Conservation (phyloP, 1,140 invertebrate species). For the Calephelis virginiensis region DNA sequence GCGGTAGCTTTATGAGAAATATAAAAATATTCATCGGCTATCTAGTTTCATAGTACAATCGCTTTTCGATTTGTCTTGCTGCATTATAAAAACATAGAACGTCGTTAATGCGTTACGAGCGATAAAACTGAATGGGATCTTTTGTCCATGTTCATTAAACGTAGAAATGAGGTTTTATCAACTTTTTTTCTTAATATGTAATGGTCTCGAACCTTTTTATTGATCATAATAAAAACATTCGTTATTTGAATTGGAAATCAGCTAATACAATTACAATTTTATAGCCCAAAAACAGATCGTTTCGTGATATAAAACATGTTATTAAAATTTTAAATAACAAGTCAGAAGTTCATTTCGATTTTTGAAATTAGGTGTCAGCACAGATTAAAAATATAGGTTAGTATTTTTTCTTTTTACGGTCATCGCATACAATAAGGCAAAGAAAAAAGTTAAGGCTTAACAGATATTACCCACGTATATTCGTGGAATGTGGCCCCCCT, state of each 20-base stretch:
- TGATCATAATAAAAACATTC: slow-evolving; percentile 38
- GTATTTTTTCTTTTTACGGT: slow-evolving; percentile 25
- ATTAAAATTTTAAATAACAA: slow-evolving; percentile 37
- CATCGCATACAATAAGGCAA: neutral
- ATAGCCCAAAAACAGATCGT: slow-evolving; percentile 34
- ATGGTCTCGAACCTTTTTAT: slow-evolving; percentile 32
- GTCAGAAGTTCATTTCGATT: slow-evolving; percentile 30
- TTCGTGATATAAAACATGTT: slow-evolving; percentile 33
- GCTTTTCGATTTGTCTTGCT: slow-evolving; percentile 60
- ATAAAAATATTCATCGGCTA: slow-evolving; percentile 56
- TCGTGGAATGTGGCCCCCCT: slow-evolving; percentile 31
- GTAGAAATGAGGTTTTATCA: slow-evolving; percentile 47
- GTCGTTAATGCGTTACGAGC: slow-evolving; percentile 49
- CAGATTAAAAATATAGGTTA: slow-evolving; percentile 35
- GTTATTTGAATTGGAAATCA: slow-evolving; percentile 36
- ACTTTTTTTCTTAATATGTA: slow-evolving; percentile 40
- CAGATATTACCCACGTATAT: slow-evolving; percentile 24
- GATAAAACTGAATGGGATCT: slow-evolving; percentile 46
- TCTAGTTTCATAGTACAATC: slow-evolving; percentile 45
- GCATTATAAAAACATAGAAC: slow-evolving; percentile 62
- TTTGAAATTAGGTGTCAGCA: slow-evolving; percentile 28
- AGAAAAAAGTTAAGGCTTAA: slow-evolving; percentile 14
- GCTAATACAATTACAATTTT: slow-evolving; percentile 32
- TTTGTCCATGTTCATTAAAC: slow-evolving; percentile 55
- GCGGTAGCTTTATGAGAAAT: slow-evolving; percentile 66